Conservation (phyloP, 2,797 vertebrate genomes). For the Arctocebus calabarensis region DNA sequence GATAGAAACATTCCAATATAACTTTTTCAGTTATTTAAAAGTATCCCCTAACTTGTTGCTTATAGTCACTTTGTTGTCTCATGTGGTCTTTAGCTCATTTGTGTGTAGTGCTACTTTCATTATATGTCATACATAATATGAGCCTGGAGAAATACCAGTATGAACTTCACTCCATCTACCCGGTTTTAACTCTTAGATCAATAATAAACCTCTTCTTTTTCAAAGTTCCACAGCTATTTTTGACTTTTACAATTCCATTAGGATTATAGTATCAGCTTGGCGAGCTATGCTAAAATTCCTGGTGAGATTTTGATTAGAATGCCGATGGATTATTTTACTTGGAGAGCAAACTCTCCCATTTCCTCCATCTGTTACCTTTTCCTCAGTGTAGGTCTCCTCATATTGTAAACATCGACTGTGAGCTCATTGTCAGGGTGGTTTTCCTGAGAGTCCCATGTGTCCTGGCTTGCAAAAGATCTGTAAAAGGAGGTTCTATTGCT, state of each 20-base stretch:
- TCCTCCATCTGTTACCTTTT: neutral
- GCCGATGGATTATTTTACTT: neutral
- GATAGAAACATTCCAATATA: too few relatives aligned
- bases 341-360: neutral
- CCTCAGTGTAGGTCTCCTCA: neutral
- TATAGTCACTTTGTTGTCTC: neutral
- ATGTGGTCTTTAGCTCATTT: neutral
- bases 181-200: neutral
- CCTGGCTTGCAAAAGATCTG: neutral
- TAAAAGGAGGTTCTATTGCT: neutral
- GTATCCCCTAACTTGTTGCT: neutral
- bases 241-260: slow-evolving; percentile 25
- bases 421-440: neutral
- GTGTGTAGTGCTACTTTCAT: too few relatives aligned
- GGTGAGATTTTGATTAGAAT: slow-evolving; percentile 49
- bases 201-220: neutral
- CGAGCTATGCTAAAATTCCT: slow-evolving; percentile 51
- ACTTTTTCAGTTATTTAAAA: neutral
- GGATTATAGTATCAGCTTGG: neutral
- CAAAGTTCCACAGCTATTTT: neutral
- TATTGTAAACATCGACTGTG: neutral
- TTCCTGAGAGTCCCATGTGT: neutral
- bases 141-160: neutral
- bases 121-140: neutral
- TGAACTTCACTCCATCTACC: neutral